Evolutionary conservation across 2,113 vertebrate genomes (phyloP), one percentile per base, ranked within the genome.

Genomic region (Rostratula benghalensis): DNA sequence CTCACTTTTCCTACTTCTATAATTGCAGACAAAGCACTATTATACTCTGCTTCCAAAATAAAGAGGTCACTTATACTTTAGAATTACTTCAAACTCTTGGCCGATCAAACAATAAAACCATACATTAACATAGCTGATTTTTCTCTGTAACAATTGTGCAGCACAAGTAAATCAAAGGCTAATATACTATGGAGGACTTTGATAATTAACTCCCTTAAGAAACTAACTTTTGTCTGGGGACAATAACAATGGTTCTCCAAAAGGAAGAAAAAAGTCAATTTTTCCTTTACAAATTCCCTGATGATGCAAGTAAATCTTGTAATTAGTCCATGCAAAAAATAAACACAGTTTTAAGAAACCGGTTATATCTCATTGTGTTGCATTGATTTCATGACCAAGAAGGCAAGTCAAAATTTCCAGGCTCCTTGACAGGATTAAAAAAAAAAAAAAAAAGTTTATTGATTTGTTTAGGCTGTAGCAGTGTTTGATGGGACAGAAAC

Each of bases 161-260:
- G 64, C 37, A 69, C 12, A 37, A 67, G 17, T 46, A 22, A 83
- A 64, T 84, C 41, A 21, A 76, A 41, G 18, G 22, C 56, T 50
- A 45, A 74, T 22, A 46, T 25, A 20, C 18, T 80, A 33, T 70
- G 83, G 43, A 51, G 33, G 1, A n/a, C 19, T 82, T 89, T 67
- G 54, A 68, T 96, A 96, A 97, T 96, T 94, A 96, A 93, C 63
- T 91, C 94, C 45, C 61, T 51, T 39, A 37, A 64, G 83, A 95
- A 94, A 63, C 7, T 16, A 0, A 9, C 84, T 85, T 87, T 82
- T 51, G 60, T 74, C 77, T 88, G 56, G 54, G 68, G 8, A 74
- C 24, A 39, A 50, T 39, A 85, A 70, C 53, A 64, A 20, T 45
- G 24, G 2, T 7, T 71, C 35, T 90, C 41, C 33, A 87, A 94